Evolutionary conservation across 2,797 vertebrate species (phyloP).

Genomic region (Thamnophis elegans): DNA sequence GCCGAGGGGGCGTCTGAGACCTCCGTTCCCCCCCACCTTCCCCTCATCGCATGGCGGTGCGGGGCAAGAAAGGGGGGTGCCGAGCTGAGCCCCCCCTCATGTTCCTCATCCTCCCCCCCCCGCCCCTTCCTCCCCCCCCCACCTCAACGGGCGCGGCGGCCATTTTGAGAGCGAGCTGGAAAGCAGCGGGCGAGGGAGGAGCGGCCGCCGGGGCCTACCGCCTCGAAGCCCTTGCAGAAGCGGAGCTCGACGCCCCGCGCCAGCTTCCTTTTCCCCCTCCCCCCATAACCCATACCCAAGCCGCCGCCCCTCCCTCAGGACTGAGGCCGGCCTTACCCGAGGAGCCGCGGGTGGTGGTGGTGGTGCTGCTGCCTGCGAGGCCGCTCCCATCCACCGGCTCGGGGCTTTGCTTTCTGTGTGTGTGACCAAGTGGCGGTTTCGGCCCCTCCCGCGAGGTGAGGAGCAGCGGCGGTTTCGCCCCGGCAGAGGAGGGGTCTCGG

Average conservation of each 20-base stretch:
- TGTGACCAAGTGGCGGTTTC: background rate
- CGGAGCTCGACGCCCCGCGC: fast-evolving
- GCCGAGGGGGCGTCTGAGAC: background rate
- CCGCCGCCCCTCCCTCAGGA: too few species aligned
- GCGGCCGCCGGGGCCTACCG: conserved; percentile 29
- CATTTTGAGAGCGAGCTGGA: conserved; percentile 93
- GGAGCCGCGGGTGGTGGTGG: background rate
- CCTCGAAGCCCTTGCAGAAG: background rate
- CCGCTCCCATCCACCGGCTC: conserved; percentile 65
- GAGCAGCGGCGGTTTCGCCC: conserved; percentile 19
- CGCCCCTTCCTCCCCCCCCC: conserved; percentile 71
- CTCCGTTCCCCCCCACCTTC: background rate
- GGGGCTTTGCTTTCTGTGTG: conserved; percentile 2
- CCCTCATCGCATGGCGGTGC: background rate
- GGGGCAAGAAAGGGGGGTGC: background rate
- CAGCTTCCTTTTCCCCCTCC: too few species aligned
- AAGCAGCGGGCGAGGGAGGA: conserved; percentile 74
- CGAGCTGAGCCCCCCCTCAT: background rate
- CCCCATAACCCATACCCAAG: background rate
- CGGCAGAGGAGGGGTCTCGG: conserved; percentile 35
- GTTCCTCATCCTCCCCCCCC: conserved; percentile 15
- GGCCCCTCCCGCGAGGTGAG: conserved; percentile 46
- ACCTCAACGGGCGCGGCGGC: conserved; percentile 89
- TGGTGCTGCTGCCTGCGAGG: conserved; percentile 54
- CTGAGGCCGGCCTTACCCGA: background rate